Base-by-base conservation (phyloP, 2,888 invertebrate species). In the Zele albiditarsus region DNA sequence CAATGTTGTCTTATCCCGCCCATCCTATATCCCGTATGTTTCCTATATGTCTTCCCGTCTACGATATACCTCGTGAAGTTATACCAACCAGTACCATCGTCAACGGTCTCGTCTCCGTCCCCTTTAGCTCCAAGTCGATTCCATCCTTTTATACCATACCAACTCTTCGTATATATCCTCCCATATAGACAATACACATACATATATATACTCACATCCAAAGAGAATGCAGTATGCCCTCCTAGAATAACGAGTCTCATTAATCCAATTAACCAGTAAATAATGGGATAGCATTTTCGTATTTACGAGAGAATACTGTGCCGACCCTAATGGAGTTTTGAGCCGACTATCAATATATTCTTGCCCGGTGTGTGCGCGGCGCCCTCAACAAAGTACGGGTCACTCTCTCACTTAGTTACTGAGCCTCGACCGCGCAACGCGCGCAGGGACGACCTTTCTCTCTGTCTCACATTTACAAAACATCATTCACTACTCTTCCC, bases 261-360 rank as follows among this genome's bases (percentile, higher is more conserved):
- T 89, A 89, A 89, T 89, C 89, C 89, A 89, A 89, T 89, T 89
- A 89, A 89, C 89, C 89, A 89, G 89, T 89, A 89, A 89, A 88
- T 89, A 89, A 89, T 89, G 89, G 89, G 86, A 86, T 86, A 85
- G 89, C 89, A 86, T 88, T 88, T 88, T 88, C 88, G 88, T 88
- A 89, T 89, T 89, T 89, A 89, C 88, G 87, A 86, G 88, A 87
- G 87, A 86, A 87, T 88, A 85, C 86, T 83, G 82, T 78, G 82
- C 82, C 82, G 82, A 84, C 84, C 85, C 85, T 89, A 89, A 89
- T 89, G 88, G 89, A 88, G 87, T 89, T 89, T 89, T 89, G 89
- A 89, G 89, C 89, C 84, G 88, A 88, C 89, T 88, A 89, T 89
- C 89, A 89, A 89, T 89, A 89, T 88, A 88, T 88, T 88, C 84